Percentiles rank a stretch among this genome's conserved stretches.
phyloP scores from a whole-genome alignment of 2,888 invertebrate genomes.

The Amaurobius ferox region DNA sequence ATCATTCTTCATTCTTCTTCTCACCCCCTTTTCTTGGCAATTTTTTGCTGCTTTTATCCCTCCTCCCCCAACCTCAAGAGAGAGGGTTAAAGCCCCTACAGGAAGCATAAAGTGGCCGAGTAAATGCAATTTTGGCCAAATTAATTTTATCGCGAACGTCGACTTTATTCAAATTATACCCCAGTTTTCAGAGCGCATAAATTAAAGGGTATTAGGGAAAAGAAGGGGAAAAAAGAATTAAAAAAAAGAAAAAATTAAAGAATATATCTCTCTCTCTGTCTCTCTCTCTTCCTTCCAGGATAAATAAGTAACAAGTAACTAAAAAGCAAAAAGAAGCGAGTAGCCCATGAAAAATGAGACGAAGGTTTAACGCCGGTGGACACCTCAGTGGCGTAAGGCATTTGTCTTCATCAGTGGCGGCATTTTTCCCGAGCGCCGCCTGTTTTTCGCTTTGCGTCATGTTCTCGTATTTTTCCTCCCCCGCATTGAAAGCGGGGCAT shows the following conservation, averaged over 20 bases:
- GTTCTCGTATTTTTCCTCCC: conserved; percentile 11
- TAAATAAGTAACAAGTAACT: conserved; percentile 70
- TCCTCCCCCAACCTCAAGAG: conserved; percentile 43
- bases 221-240: conserved; percentile 20
- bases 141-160: conserved; percentile 70
- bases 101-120: conserved; percentile 71
- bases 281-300: conserved; percentile 17
- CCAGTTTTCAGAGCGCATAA: conserved; percentile 67
- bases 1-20: conserved; percentile 17
- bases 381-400: conserved; percentile 42
- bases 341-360: conserved; percentile 67
- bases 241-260: conserved; percentile 36
- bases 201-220: conserved; percentile 67
- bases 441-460: conserved; percentile 21
- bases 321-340: conserved; percentile 29
- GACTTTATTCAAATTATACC: conserved; percentile 69
- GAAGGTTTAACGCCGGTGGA: conserved; percentile 67
- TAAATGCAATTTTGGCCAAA: conserved; percentile 73
- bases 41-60: background rate
- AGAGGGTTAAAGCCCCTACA: conserved; percentile 66
- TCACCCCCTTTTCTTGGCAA: conserved; percentile 4
- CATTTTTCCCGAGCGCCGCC: conserved; percentile 40
- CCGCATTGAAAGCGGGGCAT: conserved; percentile 20
- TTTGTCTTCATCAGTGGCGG: conserved; percentile 67
- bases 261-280: conserved; percentile 23